phyloP scores from a whole-genome alignment of 2,888 invertebrate species.

The Epinotia demarniana region DNA sequence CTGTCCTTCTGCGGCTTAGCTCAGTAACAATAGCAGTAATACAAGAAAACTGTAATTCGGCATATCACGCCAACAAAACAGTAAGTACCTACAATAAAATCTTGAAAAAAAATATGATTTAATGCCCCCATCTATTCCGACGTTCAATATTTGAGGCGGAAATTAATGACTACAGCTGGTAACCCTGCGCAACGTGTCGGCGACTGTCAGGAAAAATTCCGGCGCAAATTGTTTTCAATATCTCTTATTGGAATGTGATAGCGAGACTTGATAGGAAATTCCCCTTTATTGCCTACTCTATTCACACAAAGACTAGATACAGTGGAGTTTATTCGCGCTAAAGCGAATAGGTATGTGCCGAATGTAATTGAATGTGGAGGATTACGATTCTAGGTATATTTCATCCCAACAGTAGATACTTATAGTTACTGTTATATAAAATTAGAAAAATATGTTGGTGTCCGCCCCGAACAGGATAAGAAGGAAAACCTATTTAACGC shows the following conservation, averaged over 20 bases:
- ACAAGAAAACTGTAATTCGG: no score
- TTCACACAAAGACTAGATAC: slow-evolving; percentile 17
- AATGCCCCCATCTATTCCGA: no score
- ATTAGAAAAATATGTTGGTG: no score
- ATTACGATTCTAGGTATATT: background rate
- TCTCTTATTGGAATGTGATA: slow-evolving; percentile 62
- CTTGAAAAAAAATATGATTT: no score
- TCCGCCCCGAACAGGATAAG: no score
- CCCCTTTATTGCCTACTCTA: slow-evolving; percentile 51
- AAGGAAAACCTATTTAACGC: no score
- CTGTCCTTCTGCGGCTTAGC: no score
- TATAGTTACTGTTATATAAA: no score
- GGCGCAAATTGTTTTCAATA: slow-evolving; percentile 65
- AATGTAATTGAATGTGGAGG: background rate
- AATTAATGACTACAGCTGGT: slow-evolving; percentile 8
- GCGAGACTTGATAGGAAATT: slow-evolving; percentile 57
- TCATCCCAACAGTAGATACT: no score
- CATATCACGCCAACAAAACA: no score
- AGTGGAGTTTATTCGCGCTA: background rate
- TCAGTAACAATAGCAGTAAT: no score
- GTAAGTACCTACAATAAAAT: no score
- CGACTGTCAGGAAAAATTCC: slow-evolving; percentile 56
- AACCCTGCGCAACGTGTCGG: slow-evolving; percentile 21
- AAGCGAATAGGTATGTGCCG: background rate
- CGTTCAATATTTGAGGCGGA: background rate